Percentiles rank a stretch among this genome's conserved stretches.
Evolutionary conservation across 1,140 invertebrate genomes (phyloP).

Genomic region (Conus betulinus): DNA sequence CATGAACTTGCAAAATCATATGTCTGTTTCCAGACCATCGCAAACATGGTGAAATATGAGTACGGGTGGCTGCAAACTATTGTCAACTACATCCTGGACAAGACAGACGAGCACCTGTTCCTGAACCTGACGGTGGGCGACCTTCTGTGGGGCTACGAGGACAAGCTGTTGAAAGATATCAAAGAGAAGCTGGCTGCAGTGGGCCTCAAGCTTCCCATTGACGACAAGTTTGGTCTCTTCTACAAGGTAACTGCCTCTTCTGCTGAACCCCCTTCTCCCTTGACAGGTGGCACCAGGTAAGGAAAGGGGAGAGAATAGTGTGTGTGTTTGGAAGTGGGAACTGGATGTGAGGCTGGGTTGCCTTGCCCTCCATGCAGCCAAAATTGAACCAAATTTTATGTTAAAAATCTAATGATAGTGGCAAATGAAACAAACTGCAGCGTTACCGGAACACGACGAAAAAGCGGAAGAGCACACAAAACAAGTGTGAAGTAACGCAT

Average conservation of each 20-base stretch:
- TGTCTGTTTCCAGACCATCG: slow-evolving; percentile 57
- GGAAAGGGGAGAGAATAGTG: too few relatives aligned
- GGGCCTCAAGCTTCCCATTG: slow-evolving; percentile 36
- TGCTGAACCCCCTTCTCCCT: too few relatives aligned
- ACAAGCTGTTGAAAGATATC: slow-evolving; percentile 50
- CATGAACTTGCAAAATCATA: not conserved
- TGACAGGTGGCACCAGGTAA: too few relatives aligned
- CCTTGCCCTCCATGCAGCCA: too few relatives aligned
- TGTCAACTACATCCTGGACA: slow-evolving; percentile 36
- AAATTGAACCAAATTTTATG: too few relatives aligned
- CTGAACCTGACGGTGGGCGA: slow-evolving; percentile 49
- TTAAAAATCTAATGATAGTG: too few relatives aligned
- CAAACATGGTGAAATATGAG: slow-evolving; percentile 49
- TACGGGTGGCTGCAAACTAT: slow-evolving; percentile 45
- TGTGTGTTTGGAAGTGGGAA: too few relatives aligned
- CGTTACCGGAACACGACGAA: too few relatives aligned
- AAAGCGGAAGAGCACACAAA: too few relatives aligned
- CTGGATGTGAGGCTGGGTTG: too few relatives aligned
- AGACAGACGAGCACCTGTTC: slow-evolving; percentile 53
- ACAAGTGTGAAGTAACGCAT: too few relatives aligned
- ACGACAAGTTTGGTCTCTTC: slow-evolving; percentile 63
- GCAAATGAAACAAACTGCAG: too few relatives aligned
- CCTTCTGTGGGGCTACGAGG: slow-evolving; percentile 66
- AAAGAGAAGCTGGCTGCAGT: slow-evolving; percentile 34
- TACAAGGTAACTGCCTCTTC: slow-evolving; percentile 50